Percentiles rank a stretch among this genome's conserved stretches.
Evolutionary conservation across 2,888 invertebrate genomes (phyloP).

Genomic region (Eurytoma adleriae): DNA sequence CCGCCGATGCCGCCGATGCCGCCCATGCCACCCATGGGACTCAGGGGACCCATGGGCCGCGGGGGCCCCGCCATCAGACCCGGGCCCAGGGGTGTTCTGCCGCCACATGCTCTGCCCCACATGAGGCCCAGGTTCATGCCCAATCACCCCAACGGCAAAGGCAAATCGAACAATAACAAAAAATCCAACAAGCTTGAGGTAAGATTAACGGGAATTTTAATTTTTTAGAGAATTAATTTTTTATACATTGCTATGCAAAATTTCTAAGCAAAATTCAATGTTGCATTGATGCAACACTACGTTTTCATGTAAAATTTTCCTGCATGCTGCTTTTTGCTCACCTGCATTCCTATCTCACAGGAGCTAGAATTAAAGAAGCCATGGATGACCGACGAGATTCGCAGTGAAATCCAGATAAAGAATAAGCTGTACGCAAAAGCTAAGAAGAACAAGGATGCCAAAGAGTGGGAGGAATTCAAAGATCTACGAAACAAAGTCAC

Average conservation of each 20-base stretch:
- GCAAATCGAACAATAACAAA: constrained; percentile 65
- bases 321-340: constrained; percentile 45
- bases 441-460: constrained; percentile 72
- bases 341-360: constrained; percentile 59
- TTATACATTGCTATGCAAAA: background rate
- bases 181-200: constrained; percentile 71
- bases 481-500: constrained; percentile 74
- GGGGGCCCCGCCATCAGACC: constrained; percentile 60
- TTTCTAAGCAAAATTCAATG: too few species aligned
- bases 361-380: constrained; percentile 73
- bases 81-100: constrained; percentile 63
- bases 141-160: constrained; percentile 66
- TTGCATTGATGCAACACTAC: background rate
- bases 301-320: constrained; percentile 1
- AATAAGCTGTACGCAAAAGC: constrained; percentile 73
- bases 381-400: constrained; percentile 75
- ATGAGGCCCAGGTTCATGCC: constrained; percentile 69
- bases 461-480: constrained; percentile 74
- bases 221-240: background rate
- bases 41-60: constrained; percentile 61
- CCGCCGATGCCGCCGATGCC: constrained; percentile 55
- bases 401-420: constrained; percentile 73
- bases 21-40: constrained; percentile 58
- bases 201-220: constrained; percentile 6
- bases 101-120: constrained; percentile 65